Evolutionary conservation across 2,888 invertebrate species (phyloP).

Genomic region (Stenichneumon culpator): DNA sequence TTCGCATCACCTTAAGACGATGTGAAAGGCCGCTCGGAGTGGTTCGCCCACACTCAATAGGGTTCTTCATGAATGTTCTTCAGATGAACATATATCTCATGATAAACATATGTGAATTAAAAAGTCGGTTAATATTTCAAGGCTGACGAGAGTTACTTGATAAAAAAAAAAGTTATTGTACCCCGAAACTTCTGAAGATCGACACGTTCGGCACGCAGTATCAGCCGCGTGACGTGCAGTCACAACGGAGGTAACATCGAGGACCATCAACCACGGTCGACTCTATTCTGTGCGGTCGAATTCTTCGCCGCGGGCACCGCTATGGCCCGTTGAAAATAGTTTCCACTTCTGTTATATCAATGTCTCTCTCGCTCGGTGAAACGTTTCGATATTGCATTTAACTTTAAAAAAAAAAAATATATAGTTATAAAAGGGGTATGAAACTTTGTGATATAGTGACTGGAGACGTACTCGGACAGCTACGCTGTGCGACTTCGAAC

Average conservation of each 20-base stretch:
- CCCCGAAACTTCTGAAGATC: background rate
- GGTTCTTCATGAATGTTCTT: too few relatives aligned
- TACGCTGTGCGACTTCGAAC: too few relatives aligned
- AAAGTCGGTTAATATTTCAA: too few relatives aligned
- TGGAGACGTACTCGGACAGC: too few relatives aligned
- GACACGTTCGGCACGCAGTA: background rate
- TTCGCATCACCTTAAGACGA: too few relatives aligned
- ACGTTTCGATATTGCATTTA: conserved; percentile 3
- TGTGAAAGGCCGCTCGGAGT: too few relatives aligned
- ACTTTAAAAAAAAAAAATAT: too few relatives aligned
- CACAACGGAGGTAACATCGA: background rate
- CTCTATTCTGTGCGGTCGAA: background rate
- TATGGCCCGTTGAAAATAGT: background rate
- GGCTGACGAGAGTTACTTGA: background rate
- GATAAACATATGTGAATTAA: too few relatives aligned
- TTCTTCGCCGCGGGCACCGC: background rate
- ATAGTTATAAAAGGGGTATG: too few relatives aligned
- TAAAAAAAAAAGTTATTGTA: background rate
- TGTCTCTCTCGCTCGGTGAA: background rate
- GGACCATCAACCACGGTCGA: background rate
- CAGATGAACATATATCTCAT: too few relatives aligned
- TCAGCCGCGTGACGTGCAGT: background rate
- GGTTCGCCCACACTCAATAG: too few relatives aligned
- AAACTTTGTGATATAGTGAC: too few relatives aligned
- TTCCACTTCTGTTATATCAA: background rate